These are phyloP conservation scores for Pocillopora grandis DNA, from an alignment of 92 coral and sea anemone genomes.

Conservation along the genomic window DNA sequence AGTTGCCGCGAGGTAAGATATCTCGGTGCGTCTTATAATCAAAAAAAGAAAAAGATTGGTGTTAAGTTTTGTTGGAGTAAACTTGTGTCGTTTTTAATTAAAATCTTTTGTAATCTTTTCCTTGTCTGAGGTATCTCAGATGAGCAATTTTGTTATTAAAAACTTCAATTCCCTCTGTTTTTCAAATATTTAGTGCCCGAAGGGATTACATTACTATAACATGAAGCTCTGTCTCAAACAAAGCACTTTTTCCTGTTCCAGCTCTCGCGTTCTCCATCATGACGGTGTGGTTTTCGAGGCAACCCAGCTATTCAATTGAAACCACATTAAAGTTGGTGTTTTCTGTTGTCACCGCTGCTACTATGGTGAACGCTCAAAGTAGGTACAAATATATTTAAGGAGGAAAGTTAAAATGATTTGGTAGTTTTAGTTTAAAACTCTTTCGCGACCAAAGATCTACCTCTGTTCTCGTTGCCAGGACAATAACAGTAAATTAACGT, in stretches of 20 bases:
- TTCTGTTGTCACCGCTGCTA: not conserved
- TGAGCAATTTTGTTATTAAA: not conserved
- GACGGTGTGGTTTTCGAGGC: slow-evolving; percentile 12
- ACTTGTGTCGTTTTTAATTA: slow-evolving; percentile 13
- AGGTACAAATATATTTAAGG: not conserved
- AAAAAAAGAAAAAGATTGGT: not conserved
- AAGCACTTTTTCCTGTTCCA: not conserved
- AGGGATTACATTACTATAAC: not conserved
- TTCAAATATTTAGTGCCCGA: not conserved
- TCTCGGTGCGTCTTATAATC: not conserved
- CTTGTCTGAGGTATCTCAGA: not conserved
- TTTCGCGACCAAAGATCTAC: not conserved
- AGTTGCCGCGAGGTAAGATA: slow-evolving; percentile 3
- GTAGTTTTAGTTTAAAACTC: not conserved
- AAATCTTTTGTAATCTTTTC: not conserved
- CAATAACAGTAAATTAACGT: not conserved
- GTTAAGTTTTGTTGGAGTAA: slow-evolving; percentile 5
- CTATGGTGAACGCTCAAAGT: slow-evolving; percentile 21
- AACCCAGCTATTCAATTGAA: slow-evolving; percentile 19
- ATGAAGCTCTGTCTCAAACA: not conserved
- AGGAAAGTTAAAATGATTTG: no score
- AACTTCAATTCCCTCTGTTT: not conserved
- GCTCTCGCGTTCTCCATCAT: not conserved
- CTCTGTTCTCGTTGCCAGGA: no score
- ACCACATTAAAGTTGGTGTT: not conserved